Conservation (phyloP, 2,113 vertebrate species). For the Sylvia atricapilla region DNA sequence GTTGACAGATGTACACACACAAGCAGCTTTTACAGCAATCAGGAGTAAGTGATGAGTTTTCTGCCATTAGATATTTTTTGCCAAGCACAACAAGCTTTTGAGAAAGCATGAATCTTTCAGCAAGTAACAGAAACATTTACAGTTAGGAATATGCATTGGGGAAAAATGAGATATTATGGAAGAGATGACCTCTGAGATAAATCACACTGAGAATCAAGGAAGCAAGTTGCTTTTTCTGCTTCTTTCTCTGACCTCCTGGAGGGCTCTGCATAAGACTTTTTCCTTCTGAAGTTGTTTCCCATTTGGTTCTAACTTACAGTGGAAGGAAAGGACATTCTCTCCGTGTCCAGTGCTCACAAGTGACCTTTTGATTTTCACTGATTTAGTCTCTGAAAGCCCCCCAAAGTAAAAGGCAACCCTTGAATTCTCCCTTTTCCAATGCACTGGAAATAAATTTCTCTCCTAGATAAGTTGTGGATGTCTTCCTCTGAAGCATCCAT, state of each 20-base stretch:
- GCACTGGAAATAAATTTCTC: not conserved
- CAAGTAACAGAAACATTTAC: slow-evolving; percentile 46
- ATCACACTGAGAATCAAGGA: slow-evolving; percentile 29
- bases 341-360: not conserved
- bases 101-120: slow-evolving; percentile 47
- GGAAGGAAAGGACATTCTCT: not conserved
- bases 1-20: slow-evolving; percentile 35
- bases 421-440: not conserved
- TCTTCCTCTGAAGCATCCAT: not conserved
- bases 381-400: not conserved
- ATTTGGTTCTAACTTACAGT: not conserved
- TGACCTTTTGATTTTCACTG: not conserved
- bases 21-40: slow-evolving; percentile 50
- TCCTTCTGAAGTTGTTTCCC: not conserved
- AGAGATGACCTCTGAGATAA: slow-evolving; percentile 33
- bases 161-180: slow-evolving; percentile 54
- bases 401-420: not conserved
- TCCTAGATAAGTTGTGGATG: not conserved
- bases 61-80: slow-evolving; percentile 48
- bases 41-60: slow-evolving; percentile 61
- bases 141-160: slow-evolving; percentile 30
- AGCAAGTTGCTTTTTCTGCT: not conserved
- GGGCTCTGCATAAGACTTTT: not conserved
- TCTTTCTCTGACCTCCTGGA: slow-evolving; percentile 2
- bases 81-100: slow-evolving; percentile 54